Evolutionary conservation across 2,797 vertebrate genomes (phyloP).

Genomic region (Myioborus melanocephalus): DNA sequence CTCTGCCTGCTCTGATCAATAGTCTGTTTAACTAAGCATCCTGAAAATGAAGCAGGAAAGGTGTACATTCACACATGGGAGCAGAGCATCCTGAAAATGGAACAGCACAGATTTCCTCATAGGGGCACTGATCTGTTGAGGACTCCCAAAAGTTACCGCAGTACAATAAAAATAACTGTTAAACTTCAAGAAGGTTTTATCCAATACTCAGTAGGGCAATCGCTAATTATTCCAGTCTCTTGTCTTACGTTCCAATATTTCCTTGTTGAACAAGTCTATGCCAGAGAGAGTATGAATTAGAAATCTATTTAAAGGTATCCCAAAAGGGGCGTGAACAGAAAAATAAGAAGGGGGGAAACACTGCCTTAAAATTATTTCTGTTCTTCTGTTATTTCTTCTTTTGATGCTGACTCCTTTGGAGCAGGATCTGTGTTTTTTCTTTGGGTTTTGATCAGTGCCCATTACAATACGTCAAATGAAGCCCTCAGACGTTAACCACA

Average conservation of each 20-base stretch:
- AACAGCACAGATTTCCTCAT: background rate
- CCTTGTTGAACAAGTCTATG: background rate
- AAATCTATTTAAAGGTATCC: background rate
- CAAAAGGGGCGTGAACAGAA: background rate
- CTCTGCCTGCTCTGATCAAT: background rate
- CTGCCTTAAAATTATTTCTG: constrained; percentile 11
- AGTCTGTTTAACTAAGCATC: background rate
- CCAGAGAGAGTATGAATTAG: background rate
- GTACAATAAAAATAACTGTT: background rate
- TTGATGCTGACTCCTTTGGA: constrained; percentile 10
- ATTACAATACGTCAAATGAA: constrained; percentile 46
- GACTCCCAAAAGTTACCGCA: background rate
- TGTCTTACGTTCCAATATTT: background rate
- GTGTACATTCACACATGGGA: background rate
- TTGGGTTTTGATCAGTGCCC: constrained; percentile 32
- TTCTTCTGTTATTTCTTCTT: constrained; percentile 24
- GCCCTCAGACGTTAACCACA: constrained; percentile 55
- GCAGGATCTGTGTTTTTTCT: background rate
- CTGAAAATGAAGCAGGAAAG: background rate
- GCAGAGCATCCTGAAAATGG: background rate
- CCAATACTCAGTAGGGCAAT: background rate
- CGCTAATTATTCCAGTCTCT: background rate
- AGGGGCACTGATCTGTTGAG: background rate
- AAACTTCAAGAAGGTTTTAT: background rate
- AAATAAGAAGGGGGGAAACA: background rate